Evolutionary conservation across 2,888 invertebrate species (phyloP), one percentile per base, ranked within the genome.

Genomic region (Andrena fulva): DNA sequence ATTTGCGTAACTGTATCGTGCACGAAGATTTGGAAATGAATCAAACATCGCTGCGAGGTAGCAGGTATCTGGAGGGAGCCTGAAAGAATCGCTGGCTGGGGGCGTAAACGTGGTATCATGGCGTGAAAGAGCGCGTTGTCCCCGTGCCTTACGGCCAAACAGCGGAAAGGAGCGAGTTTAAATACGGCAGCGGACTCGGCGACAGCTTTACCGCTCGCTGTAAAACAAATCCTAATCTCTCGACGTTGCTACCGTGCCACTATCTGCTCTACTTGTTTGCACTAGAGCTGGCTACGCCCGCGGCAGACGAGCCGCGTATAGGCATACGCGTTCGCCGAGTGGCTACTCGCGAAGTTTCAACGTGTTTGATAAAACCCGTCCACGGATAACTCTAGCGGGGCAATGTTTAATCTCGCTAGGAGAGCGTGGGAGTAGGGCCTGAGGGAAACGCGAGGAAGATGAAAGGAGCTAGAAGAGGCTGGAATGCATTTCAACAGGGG

Each of bases 201-300:
- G 93, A 93, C 93, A 92, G 92, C 93, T 94, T 93, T 93, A 93
- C 93, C 92, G 89, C 91, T 90, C 84, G 93, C 90, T 93, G 93
- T 93, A 94, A 93, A 94, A 93, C 93, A 93, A 92, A 89, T 90
- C 88, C 90, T 93, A 93, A 93, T 94, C 93, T 93, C 93, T 89
- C 85, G 90, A 84, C 90, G 90, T 89, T 88, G 92, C 93, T 93
- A 92, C 93, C 91, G 92, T 92, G 89, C 89, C 90, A 89, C 91
- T 92, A 92, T 92, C 91, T 92, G 86, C 76, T 85, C 79, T 75
- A 66, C 80, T 85, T 91, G 90, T 92, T 91, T 92, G 90, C 91
- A 79, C 85, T 82, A 63, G 78, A 60, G 68, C 71, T 50, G 83
- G 72, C 75, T 80, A 80, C 54, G 64, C 56, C 70, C 69, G 63